These are phyloP conservation scores for Oreohelix idahoensis DNA, from an alignment of 1,140 invertebrate genomes.

Conservation along the genomic window DNA sequence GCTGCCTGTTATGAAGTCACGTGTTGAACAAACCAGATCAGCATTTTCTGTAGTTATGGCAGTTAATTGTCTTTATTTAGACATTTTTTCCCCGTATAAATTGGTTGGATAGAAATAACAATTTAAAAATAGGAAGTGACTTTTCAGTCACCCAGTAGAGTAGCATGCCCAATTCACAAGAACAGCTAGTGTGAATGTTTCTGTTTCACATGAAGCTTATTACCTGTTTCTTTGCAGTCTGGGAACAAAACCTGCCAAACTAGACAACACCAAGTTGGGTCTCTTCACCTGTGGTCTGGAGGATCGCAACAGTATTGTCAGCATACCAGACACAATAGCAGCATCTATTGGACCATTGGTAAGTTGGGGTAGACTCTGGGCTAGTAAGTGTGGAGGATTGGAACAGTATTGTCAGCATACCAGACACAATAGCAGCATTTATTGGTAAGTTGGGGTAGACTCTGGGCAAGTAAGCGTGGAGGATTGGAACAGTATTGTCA, in stretches of 20 bases:
- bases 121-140: too few relatives aligned
- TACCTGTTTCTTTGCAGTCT: slow-evolving; percentile 48
- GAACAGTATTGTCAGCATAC: slow-evolving; percentile 58
- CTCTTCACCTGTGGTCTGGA: slow-evolving; percentile 59
- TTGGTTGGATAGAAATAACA: too few relatives aligned
- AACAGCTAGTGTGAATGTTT: too few relatives aligned
- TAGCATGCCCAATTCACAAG: too few relatives aligned
- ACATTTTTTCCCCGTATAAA: too few relatives aligned
- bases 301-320: slow-evolving; percentile 57
- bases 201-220: too few relatives aligned
- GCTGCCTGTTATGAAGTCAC: too few relatives aligned
- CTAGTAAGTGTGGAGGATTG: slow-evolving; percentile 33
- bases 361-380: slow-evolving; percentile 32
- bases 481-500: slow-evolving; percentile 57
- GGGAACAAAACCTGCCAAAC: slow-evolving; percentile 53
- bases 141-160: too few relatives aligned
- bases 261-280: slow-evolving; percentile 54
- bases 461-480: slow-evolving; percentile 35
- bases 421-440: slow-evolving; percentile 56
- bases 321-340: slow-evolving; percentile 56
- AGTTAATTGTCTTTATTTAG: too few relatives aligned
- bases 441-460: slow-evolving; percentile 52
- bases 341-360: slow-evolving; percentile 59
- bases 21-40: too few relatives aligned
- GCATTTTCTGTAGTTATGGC: too few relatives aligned